Percentiles rank a stretch among this genome's conserved stretches.
phyloP scores from a whole-genome alignment of 2,888 invertebrate genomes.

The Notodonta ziczac region DNA sequence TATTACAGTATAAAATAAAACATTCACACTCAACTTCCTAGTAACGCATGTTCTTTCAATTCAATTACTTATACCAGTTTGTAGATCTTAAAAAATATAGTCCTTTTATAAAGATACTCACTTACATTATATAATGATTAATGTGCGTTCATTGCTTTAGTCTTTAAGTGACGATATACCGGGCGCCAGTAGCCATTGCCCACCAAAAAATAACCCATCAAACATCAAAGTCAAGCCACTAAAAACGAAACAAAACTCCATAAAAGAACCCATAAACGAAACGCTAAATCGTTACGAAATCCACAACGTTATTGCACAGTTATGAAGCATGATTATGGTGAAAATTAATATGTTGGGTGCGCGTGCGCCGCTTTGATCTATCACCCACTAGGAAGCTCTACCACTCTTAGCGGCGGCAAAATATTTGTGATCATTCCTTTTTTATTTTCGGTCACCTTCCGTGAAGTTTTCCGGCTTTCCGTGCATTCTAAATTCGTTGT shows the following conservation, averaged over 20 bases:
- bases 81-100: too few relatives aligned
- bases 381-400: conserved; percentile 62
- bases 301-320: conserved; percentile 44
- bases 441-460: conserved; percentile 34
- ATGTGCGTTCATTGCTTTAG: too few relatives aligned
- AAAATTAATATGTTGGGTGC: conserved; percentile 56
- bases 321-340: conserved; percentile 63
- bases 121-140: too few relatives aligned
- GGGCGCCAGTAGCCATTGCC: background rate
- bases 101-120: too few relatives aligned
- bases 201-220: conserved; percentile 26
- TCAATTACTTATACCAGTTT: too few relatives aligned
- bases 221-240: conserved; percentile 32
- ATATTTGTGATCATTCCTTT: conserved; percentile 12
- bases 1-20: background rate
- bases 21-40: too few relatives aligned
- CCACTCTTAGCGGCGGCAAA: conserved; percentile 17
- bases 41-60: too few relatives aligned
- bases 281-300: conserved; percentile 50
- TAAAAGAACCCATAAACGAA: conserved; percentile 32
- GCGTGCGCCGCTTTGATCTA: conserved; percentile 65
- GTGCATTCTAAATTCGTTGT: conserved; percentile 35
- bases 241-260: conserved; percentile 42
- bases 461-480: conserved; percentile 39
- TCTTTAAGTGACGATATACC: too few relatives aligned